Evolutionary conservation across 2,888 invertebrate genomes (phyloP), one percentile per base, ranked within the genome.

Genomic region (Callosobruchus maculatus): DNA sequence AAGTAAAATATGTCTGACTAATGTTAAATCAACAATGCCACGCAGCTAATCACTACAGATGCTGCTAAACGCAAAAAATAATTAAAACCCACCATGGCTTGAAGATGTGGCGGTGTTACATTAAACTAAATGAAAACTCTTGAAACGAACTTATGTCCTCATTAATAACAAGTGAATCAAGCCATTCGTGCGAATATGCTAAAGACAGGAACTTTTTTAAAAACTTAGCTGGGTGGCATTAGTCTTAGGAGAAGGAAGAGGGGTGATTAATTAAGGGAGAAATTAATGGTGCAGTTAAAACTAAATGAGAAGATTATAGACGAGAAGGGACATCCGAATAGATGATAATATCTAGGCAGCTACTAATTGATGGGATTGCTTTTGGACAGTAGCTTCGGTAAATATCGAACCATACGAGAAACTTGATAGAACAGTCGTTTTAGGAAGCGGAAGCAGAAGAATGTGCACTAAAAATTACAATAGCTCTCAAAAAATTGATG

Each of bases 331-430:
- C 69, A 49, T 49, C 26, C 22, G n/a, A 70, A 18, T 73, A 70
- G 70, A 66, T 70, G 66, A 78, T 81, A 81, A 80, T 78, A 78
- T 76, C 76, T 73, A 73, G 76, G 78, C 77, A 78, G 75, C 74
- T 78, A 77, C 78, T 82, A 83, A 83, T 82, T 81, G 81, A 83
- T 82, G 80, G 76, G 76, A 78, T 81, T 79, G 78, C 79, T 78
- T 78, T 77, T 77, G 78, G 77, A 77, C 77, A 72, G 74, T 76
- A 72, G 73, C 75, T 78, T 78, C 76, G 76, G 77, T 76, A 77
- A 80, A 81, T 81, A 82, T 82, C 80, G 82, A 81, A 78, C 80
- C 73, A 85, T 76, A 71, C 74, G 75, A 76, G 49, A 49, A 49
- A 49, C 49, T 13, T 18, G 3, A 49, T 49, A 49, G 49, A 13